Evolutionary conservation across 2,797 vertebrate species (phyloP).

Genomic region (Coluber constrictor): DNA sequence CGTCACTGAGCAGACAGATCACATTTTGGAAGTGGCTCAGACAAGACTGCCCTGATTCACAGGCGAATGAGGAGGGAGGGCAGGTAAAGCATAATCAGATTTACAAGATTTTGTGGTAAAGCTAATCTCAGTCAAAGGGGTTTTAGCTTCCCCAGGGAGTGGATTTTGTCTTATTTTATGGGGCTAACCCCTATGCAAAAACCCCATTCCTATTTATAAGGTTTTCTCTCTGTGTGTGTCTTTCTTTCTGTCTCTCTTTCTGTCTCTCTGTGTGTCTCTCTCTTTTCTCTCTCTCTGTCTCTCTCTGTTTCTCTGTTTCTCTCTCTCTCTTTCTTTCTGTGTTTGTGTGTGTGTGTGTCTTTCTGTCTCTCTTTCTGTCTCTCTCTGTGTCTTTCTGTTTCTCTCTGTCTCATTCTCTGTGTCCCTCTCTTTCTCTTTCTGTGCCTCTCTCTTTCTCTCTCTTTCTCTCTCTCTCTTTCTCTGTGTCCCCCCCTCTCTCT

Average conservation of each 20-base stretch:
- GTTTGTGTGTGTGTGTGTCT: too few species aligned
- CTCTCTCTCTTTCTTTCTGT: too few species aligned
- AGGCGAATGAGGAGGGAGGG: background rate
- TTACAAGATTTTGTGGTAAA: background rate
- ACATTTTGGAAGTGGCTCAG: background rate
- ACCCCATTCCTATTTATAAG: background rate
- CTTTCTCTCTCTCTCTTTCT: too few species aligned
- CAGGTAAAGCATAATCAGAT: background rate
- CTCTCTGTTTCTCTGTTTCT: too few species aligned
- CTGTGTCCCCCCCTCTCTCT: too few species aligned
- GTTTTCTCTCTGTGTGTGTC: too few species aligned
- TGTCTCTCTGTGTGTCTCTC: too few species aligned
- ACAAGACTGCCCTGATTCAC: background rate
- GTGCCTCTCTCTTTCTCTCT: too few species aligned
- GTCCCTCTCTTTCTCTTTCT: rapidly evolving
- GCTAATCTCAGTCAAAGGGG: background rate
- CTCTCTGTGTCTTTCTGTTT: rapidly evolving
- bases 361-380: rapidly evolving
- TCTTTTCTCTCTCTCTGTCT: too few species aligned
- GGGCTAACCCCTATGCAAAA: background rate
- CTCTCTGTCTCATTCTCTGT: too few species aligned
- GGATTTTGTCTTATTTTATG: background rate
- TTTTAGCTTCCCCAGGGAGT: background rate
- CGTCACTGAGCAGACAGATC: background rate
- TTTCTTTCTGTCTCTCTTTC: too few species aligned